phyloP scores from a whole-genome alignment of 2,113 vertebrate species.

The Apteryx mantelli region DNA sequence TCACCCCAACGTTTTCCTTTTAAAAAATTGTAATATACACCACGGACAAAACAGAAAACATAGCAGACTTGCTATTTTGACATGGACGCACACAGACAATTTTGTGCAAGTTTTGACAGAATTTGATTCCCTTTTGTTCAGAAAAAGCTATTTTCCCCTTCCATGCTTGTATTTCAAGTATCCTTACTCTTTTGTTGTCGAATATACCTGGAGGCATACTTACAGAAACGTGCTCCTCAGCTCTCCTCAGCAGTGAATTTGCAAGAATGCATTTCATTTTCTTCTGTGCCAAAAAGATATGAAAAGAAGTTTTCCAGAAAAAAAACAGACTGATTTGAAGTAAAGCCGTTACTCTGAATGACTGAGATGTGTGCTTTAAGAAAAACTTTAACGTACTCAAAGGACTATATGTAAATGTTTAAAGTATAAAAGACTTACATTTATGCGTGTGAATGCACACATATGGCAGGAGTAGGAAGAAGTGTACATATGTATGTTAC shows the following conservation, averaged over 20 bases:
- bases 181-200: neutral
- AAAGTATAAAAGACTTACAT: neutral
- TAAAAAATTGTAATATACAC: neutral
- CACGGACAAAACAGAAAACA: neutral
- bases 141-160: neutral
- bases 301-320: neutral
- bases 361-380: neutral
- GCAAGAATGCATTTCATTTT: neutral
- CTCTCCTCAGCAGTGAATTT: neutral
- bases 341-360: neutral
- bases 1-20: rapidly evolving
- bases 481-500: neutral
- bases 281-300: neutral
- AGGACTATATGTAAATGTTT: neutral
- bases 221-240: neutral
- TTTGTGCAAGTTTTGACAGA: neutral
- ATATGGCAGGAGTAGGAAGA: neutral
- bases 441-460: neutral
- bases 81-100: neutral
- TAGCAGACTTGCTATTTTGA: neutral
- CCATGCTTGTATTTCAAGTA: neutral
- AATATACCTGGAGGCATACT: neutral
- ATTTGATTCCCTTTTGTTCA: neutral
- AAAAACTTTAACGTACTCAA: neutral
- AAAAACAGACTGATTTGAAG: neutral